Evolutionary conservation across 2,797 vertebrate species (phyloP).

Genomic region (Chelon auratus): DNA sequence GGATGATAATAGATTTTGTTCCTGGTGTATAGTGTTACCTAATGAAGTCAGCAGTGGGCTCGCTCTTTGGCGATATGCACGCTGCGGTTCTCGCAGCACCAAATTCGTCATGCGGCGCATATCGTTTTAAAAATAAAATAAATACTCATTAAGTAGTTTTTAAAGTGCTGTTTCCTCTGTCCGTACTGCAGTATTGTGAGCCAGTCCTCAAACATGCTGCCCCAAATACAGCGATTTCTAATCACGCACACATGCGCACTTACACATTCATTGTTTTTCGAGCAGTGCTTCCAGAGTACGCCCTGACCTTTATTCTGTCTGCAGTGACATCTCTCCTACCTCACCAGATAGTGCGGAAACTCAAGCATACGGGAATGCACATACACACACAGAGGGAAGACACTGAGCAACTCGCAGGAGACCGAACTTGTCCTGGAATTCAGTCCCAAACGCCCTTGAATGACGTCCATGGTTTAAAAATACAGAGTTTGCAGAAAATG

Average conservation of each 20-base stretch:
- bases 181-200: background rate
- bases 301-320: conserved; percentile 79
- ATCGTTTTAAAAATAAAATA: background rate
- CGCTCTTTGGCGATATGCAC: background rate
- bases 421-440: conserved; percentile 77
- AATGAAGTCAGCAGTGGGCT: background rate
- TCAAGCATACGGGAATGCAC: conserved; percentile 60
- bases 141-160: background rate
- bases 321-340: conserved; percentile 76
- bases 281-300: conserved; percentile 65
- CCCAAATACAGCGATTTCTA: conserved; percentile 44
- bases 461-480: conserved; percentile 79
- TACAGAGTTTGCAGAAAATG: conserved; percentile 77
- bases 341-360: conserved; percentile 74
- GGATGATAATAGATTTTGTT: background rate
- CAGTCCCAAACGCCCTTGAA: conserved; percentile 70
- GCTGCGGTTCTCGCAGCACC: background rate
- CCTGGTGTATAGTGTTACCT: background rate
- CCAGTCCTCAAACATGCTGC: conserved; percentile 14
- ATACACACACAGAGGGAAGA: conserved; percentile 53
- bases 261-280: conserved; percentile 55
- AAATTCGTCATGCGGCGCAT: background rate
- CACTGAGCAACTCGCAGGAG: conserved; percentile 67
- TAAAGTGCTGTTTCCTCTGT: background rate
- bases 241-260: conserved; percentile 44